Evolutionary conservation across 2,113 vertebrate species (phyloP), one percentile per base, ranked within the genome.

Genomic region (Nestor notabilis): DNA sequence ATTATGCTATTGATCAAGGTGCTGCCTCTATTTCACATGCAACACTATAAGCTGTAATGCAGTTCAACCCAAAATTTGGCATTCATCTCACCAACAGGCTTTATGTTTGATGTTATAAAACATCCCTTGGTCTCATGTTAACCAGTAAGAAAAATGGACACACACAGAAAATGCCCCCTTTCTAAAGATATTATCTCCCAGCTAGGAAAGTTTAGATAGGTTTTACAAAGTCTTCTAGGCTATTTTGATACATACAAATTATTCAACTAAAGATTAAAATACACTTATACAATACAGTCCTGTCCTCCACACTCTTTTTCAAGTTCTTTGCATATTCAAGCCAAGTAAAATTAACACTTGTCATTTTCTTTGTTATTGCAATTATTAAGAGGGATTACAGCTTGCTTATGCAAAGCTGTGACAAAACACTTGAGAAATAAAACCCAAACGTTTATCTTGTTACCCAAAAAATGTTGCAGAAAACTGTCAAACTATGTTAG

Each of bases 261-360:
- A 98, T 97, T 97, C 96, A 98, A 98, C 98, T 98, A 99, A 98
- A 98, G 98, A 98, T 98, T 99, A 99, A 99, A 99, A 99, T 98
- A 99, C 97, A 98, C 98, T 98, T 98, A 98, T 97, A 98, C 98
- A 97, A 98, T 97, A 98, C 98, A 97, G 95, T 83, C 80, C 79
- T 98, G 97, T 97, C 97, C 97, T 96, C 97, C 91, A 91, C 97
- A 97, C 77, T 90, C 96, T 98, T 95, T 96, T 96, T 82, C 70
- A 89, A 95, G 87, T 93, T 97, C 96, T 97, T 98, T 98, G 93
- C 95, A 98, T 96, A 96, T 95, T 98, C 97, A 98, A 98, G 96
- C 97, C 97, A 98, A 97, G 96, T 98, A 98, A 98, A 97, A 97
- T 96, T 93, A 98, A 97, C 63, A 94, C 89, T 97, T 97, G 95